Conservation (phyloP, 2,888 invertebrate genomes). For the Corbicula japonica region DNA sequence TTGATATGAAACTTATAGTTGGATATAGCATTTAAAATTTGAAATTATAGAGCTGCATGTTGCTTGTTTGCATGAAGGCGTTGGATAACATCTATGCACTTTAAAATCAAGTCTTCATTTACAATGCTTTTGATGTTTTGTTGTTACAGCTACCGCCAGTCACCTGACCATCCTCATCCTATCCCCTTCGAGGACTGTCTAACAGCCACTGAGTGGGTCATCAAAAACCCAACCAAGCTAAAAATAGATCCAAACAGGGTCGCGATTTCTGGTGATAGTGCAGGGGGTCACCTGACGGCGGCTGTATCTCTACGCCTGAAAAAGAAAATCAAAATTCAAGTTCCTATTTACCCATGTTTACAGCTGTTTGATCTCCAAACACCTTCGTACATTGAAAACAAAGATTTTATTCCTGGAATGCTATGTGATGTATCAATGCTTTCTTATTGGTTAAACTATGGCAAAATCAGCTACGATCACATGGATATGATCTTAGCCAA, state of each 20-base stretch:
- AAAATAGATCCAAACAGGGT: conserved; percentile 75
- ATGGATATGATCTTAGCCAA: conserved; percentile 70
- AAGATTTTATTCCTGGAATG: conserved; percentile 72
- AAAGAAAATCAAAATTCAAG: conserved; percentile 72
- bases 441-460: conserved; percentile 76
- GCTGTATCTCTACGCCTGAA: conserved; percentile 73
- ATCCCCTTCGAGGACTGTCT: conserved; percentile 86
- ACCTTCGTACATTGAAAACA: conserved; percentile 78
- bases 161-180: conserved; percentile 86
- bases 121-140: too few relatives aligned
- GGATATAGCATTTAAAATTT: not conserved
- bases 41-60: too few relatives aligned
- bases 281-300: conserved; percentile 75
- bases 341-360: conserved; percentile 84
- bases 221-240: conserved; percentile 73
- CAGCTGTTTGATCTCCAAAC: conserved; percentile 84
- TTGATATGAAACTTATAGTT: not conserved
- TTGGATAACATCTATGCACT: too few relatives aligned
- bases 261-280: conserved; percentile 78
- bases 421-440: conserved; percentile 74
- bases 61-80: too few relatives aligned
- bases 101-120: too few relatives aligned
- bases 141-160: conserved; percentile 76
- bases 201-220: conserved; percentile 81
- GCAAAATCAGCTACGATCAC: conserved; percentile 71